These are phyloP conservation scores for Belgica antarctica DNA, from an alignment of 2,888 invertebrate genomes.

Conservation along the genomic window DNA sequence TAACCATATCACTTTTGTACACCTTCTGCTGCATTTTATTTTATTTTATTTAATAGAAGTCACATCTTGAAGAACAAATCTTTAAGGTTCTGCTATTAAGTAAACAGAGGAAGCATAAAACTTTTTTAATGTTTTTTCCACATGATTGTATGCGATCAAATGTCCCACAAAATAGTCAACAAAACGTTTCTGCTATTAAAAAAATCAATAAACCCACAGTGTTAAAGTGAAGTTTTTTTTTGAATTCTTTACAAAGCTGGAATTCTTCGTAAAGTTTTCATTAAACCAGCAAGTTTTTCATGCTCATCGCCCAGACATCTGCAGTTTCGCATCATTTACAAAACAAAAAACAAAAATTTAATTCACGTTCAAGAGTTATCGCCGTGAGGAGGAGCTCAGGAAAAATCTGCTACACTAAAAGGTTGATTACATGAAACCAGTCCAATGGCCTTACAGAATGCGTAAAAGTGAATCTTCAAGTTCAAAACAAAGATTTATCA, in stretches of 20 bases:
- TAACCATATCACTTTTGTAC: too few relatives aligned
- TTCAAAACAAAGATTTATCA: conserved; percentile 15
- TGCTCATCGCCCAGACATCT: not conserved
- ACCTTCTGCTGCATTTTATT: too few relatives aligned
- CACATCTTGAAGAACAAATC: not conserved
- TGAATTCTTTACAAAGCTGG: too few relatives aligned
- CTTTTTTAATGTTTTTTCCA: not conserved
- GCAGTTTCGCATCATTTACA: not conserved
- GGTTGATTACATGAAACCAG: not conserved
- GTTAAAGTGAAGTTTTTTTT: too few relatives aligned
- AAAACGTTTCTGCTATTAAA: too few relatives aligned
- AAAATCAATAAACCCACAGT: too few relatives aligned
- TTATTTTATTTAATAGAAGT: too few relatives aligned
- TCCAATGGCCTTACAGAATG: not conserved
- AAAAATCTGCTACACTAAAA: not conserved
- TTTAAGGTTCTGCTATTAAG: not conserved
- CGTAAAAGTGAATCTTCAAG: conserved; percentile 24
- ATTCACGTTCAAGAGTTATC: not conserved
- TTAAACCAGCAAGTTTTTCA: too few relatives aligned
- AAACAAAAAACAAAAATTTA: not conserved
- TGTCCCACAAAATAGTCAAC: too few relatives aligned
- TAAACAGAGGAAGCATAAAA: not conserved
- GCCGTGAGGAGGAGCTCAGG: not conserved
- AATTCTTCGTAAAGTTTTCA: too few relatives aligned
- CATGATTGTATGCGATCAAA: not conserved